These are phyloP conservation scores for Pipa parva DNA, from an alignment of 2,113 vertebrate genomes.

Conservation along the genomic window DNA sequence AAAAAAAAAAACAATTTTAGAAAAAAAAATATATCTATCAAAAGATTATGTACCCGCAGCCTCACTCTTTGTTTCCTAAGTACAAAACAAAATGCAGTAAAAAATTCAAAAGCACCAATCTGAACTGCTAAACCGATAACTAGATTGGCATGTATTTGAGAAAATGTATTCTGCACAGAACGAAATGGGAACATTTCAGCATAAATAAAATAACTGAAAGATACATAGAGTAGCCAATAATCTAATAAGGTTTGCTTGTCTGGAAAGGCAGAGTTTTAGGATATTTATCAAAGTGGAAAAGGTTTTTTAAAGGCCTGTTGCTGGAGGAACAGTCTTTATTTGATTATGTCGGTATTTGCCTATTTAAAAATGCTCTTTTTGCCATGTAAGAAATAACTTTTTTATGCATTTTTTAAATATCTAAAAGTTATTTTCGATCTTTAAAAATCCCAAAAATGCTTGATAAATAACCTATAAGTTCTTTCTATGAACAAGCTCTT, in stretches of 20 bases:
- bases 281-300: neutral
- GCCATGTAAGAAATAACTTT: too few relatives aligned
- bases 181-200: constrained; percentile 10
- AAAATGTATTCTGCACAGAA: constrained; percentile 17
- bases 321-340: too few relatives aligned
- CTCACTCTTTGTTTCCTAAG: constrained; percentile 2
- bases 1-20: constrained; percentile 2
- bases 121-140: constrained; percentile 12
- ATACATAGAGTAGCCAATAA: constrained; percentile 12
- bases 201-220: constrained; percentile 14
- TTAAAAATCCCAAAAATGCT: too few relatives aligned
- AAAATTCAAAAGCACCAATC: constrained; percentile 10
- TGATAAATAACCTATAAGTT: too few relatives aligned
- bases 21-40: constrained; percentile 21
- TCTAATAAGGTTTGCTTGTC: constrained; percentile 21
- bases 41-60: constrained; percentile 13
- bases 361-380: too few relatives aligned
- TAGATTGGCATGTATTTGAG: constrained; percentile 11
- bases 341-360: too few relatives aligned
- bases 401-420: too few relatives aligned
- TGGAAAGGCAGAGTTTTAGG: neutral
- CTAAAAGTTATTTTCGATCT: too few relatives aligned
- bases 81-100: constrained; percentile 13
- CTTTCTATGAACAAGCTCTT: too few relatives aligned
- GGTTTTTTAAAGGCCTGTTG: too few relatives aligned